These are phyloP conservation scores for Monodelphis domestica DNA, from an alignment of 2,797 vertebrate genomes.

Conservation along the genomic window DNA sequence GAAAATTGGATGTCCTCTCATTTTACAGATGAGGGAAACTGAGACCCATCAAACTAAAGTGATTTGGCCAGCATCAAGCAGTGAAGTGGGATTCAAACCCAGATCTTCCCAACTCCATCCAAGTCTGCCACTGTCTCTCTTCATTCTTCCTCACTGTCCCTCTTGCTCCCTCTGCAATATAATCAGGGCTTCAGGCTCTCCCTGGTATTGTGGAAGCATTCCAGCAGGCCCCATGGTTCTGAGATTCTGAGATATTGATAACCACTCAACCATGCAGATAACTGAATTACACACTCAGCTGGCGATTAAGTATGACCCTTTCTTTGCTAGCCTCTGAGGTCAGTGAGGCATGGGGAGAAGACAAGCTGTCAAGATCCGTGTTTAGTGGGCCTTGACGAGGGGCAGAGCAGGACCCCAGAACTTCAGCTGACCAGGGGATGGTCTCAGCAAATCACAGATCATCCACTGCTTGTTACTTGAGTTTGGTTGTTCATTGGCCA, in stretches of 20 bases:
- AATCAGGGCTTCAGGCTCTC: conserved; percentile 90
- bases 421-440: conserved; percentile 77
- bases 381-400: conserved; percentile 89
- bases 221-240: conserved; percentile 89
- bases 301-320: conserved; percentile 90
- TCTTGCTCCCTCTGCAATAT: conserved; percentile 89
- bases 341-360: conserved; percentile 88
- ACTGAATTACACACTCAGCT: conserved; percentile 88
- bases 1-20: not conserved
- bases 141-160: not conserved
- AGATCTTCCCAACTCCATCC: not conserved
- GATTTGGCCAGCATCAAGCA: not conserved
- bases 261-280: conserved; percentile 94
- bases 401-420: conserved; percentile 81
- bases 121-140: not conserved
- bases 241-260: conserved; percentile 93
- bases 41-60: not conserved
- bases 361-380: conserved; percentile 94
- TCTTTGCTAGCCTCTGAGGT: conserved; percentile 90
- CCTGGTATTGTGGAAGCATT: conserved; percentile 87
- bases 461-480: conserved; percentile 81
- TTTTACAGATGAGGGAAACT: not conserved
- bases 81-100: not conserved
- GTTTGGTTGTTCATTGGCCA: conserved; percentile 71
- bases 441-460: conserved; percentile 84